Percentiles rank a stretch among this genome's conserved stretches.
Evolutionary conservation across 1,140 invertebrate genomes (phyloP).

Genomic region (Nymphalis io): DNA sequence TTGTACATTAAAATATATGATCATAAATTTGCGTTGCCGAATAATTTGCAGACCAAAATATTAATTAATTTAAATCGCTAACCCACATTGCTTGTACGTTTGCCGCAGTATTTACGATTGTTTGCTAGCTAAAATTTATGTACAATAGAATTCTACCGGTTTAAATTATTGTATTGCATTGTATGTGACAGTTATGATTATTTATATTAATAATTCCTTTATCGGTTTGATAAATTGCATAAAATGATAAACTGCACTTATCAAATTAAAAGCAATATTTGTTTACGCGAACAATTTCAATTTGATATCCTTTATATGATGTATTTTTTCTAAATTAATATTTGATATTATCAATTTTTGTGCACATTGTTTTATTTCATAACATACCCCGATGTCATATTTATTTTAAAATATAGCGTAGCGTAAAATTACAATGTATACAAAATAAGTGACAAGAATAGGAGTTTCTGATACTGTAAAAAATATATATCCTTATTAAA

Average conservation of each 20-base stretch:
- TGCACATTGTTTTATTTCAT: no score
- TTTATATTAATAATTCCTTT: slow-evolving; percentile 31
- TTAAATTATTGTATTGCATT: slow-evolving; percentile 35
- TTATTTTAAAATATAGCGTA: no score
- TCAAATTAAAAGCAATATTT: neutral
- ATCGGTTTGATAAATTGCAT: slow-evolving; percentile 14
- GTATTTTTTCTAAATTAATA: no score
- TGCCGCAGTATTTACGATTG: slow-evolving; percentile 35
- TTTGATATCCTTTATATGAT: no score
- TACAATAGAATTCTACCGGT: slow-evolving; percentile 27
- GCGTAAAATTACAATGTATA: no score
- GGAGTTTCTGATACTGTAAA: no score
- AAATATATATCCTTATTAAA: no score
- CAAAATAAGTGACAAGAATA: no score
- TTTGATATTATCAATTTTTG: no score
- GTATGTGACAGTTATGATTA: slow-evolving; percentile 32
- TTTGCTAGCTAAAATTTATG: slow-evolving; percentile 44
- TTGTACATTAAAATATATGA: slow-evolving; percentile 11
- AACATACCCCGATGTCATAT: no score
- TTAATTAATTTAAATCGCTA: slow-evolving; percentile 37
- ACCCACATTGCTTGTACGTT: slow-evolving; percentile 17
- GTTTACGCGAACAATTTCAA: no score
- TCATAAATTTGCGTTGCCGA: slow-evolving; percentile 2
- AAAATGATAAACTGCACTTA: neutral
- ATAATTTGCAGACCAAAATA: slow-evolving; percentile 23